A percentile compares a stretch with the other conserved stretches of the same genome.
phyloP scores from a whole-genome alignment of 2,888 invertebrate species.

The Cistogaster globosa region DNA sequence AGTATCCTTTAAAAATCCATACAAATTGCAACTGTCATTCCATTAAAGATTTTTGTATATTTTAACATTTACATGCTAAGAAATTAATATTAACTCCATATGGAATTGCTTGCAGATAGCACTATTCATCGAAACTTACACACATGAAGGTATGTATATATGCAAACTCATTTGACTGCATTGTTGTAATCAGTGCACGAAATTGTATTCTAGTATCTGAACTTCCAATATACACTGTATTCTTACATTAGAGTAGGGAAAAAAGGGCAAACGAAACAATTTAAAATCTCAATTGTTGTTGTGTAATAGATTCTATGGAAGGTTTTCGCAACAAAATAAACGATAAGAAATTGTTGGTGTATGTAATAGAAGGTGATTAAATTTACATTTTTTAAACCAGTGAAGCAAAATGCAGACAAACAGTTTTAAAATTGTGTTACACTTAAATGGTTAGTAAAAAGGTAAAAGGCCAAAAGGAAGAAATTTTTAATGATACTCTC shows the following conservation, averaged over 20 bases:
- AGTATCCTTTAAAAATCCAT: not conserved
- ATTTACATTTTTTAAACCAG: conserved; percentile 71
- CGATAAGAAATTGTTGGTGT: conserved; percentile 63
- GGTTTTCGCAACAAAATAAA: conserved; percentile 46
- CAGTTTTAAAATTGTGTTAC: conserved; percentile 69
- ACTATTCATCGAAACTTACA: not conserved
- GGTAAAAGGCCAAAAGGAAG: conserved; percentile 35
- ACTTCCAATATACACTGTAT: conserved; percentile 1
- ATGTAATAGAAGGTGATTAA: conserved; percentile 69
- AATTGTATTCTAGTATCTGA: conserved; percentile 47
- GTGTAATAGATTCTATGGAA: conserved; percentile 51
- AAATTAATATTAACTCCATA: conserved; percentile 56
- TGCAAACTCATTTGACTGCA: conserved; percentile 5
- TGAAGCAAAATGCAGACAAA: conserved; percentile 72
- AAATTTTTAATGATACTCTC: not conserved
- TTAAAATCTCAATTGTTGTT: conserved; percentile 56
- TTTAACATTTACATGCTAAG: conserved; percentile 8
- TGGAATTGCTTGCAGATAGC: conserved; percentile 10
- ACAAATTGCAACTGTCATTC: conserved; percentile 11
- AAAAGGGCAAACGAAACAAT: conserved; percentile 36
- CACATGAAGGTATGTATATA: too few species aligned
- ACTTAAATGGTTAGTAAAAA: conserved; percentile 63
- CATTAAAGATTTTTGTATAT: not conserved
- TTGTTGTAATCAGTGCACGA: conserved; percentile 53
- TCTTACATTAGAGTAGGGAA: conserved; percentile 5